phyloP scores from a whole-genome alignment of 2,797 vertebrate genomes.

The Mycteria americana region DNA sequence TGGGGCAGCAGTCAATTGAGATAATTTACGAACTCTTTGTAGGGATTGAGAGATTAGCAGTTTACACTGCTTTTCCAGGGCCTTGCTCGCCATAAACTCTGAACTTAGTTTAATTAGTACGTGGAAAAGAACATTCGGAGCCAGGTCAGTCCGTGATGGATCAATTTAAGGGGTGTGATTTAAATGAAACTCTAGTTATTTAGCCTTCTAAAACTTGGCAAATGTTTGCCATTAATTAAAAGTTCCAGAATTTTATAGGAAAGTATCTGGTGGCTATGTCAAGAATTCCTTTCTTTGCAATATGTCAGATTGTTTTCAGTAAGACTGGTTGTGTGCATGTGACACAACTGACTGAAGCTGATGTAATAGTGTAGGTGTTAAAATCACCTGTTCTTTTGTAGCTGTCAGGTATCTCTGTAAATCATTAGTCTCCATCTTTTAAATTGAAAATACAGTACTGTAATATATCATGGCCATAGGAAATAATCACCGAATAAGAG shows the following conservation, averaged over 20 bases:
- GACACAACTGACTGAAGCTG: neutral
- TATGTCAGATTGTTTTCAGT: neutral
- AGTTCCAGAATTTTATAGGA: neutral
- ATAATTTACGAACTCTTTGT: neutral
- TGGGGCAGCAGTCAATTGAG: neutral
- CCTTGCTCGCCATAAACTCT: neutral
- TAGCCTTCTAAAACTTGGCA: conserved; percentile 7
- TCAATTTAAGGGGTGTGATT: neutral
- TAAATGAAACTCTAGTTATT: neutral
- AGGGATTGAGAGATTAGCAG: neutral
- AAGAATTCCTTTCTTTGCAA: neutral
- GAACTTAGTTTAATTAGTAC: neutral
- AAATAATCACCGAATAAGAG: neutral
- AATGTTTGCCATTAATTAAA: conserved; percentile 18
- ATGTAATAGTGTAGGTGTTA: neutral
- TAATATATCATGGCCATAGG: neutral
- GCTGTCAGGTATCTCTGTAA: neutral
- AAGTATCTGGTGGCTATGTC: neutral
- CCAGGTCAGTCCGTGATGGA: neutral
- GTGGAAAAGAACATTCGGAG: neutral
- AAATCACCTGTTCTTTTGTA: neutral
- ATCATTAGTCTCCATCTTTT: neutral
- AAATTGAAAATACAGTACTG: neutral
- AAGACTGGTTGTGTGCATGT: neutral
- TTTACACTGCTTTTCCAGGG: neutral